A percentile compares a stretch with the other conserved stretches of the same genome.
These are phyloP conservation scores for Dipodomys spectabilis DNA, from an alignment of 2,113 vertebrate species.

Conservation along the genomic window DNA sequence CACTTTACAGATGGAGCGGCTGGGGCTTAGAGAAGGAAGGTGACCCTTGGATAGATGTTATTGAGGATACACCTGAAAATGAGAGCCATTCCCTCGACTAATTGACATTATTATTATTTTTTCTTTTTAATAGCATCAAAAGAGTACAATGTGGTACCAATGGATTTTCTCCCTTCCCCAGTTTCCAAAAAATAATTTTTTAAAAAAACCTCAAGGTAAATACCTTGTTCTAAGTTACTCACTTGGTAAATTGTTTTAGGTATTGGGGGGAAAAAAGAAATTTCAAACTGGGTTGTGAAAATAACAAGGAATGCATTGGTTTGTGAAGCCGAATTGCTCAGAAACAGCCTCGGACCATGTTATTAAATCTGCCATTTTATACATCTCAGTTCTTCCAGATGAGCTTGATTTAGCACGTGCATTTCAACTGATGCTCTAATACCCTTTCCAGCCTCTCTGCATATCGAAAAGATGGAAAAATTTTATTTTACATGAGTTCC, in stretches of 20 bases:
- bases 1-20: neutral
- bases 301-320: neutral
- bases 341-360: neutral
- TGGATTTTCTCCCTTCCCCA: neutral
- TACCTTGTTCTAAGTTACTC: neutral
- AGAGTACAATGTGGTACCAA: neutral
- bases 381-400: neutral
- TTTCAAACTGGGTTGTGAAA: neutral
- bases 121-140: neutral
- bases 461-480: neutral
- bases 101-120: neutral
- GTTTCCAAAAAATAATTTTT: neutral
- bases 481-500: neutral
- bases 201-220: neutral
- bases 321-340: neutral
- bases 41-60: neutral
- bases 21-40: no score
- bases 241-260: conserved; percentile 17
- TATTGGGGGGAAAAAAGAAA: neutral
- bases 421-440: neutral
- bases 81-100: neutral
- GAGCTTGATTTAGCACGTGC: neutral
- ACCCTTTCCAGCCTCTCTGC: neutral
- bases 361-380: neutral
- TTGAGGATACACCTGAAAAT: neutral